Evolutionary conservation across 2,888 invertebrate genomes (phyloP).

Genomic region (Diaperis boleti): DNA sequence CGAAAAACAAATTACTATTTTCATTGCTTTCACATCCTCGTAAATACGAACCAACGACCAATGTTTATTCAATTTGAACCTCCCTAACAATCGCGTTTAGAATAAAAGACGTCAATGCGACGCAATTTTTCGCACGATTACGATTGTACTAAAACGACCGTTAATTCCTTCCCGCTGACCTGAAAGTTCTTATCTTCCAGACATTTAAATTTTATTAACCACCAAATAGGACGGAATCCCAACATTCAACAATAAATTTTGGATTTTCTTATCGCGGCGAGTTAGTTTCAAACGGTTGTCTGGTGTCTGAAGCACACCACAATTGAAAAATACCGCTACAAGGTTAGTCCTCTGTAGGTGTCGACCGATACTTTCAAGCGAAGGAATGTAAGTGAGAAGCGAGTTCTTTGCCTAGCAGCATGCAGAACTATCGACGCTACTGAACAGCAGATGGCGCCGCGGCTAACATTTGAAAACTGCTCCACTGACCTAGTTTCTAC

Average conservation of each 20-base stretch:
- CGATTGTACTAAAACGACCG: neutral
- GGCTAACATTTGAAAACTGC: neutral
- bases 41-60: neutral
- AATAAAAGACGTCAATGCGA: neutral
- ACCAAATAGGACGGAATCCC: constrained; percentile 24
- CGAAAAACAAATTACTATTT: too few species aligned
- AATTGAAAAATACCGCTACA: neutral
- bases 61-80: neutral
- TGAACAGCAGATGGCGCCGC: neutral
- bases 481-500: constrained; percentile 13
- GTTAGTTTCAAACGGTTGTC: neutral
- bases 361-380: too few species aligned
- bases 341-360: neutral
- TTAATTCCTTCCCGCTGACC: constrained; percentile 1
- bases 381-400: neutral
- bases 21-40: too few species aligned
- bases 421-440: neutral
- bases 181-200: constrained; percentile 16
- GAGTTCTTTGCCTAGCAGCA: too few species aligned
- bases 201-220: constrained; percentile 29
- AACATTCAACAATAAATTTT: constrained; percentile 18
- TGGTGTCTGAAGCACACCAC: constrained; percentile 10
- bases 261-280: constrained; percentile 15
- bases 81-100: neutral
- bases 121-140: constrained; percentile 17